Evolutionary conservation across 2,797 vertebrate species (phyloP).

Genomic region (Luscinia megarhynchos): DNA sequence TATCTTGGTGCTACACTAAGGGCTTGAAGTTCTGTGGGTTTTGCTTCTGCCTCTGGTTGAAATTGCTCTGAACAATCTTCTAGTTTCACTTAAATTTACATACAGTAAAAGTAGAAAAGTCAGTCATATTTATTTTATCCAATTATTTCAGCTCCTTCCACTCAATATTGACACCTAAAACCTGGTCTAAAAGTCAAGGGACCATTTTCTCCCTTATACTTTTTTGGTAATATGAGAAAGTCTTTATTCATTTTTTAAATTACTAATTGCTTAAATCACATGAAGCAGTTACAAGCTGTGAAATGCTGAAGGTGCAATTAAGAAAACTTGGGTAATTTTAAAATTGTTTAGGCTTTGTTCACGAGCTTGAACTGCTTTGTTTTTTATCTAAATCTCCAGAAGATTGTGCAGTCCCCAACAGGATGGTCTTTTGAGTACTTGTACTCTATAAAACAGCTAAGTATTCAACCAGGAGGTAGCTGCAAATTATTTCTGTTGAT

Average conservation of each 20-base stretch:
- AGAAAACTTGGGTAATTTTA: not conserved
- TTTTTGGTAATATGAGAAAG: not conserved
- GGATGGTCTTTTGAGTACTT: not conserved
- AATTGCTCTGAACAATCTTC: not conserved
- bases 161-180: not conserved
- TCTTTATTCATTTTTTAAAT: not conserved
- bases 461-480: not conserved
- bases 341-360: not conserved
- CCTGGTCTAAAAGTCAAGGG: not conserved
- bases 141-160: not conserved
- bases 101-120: not conserved
- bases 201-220: not conserved
- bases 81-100: not conserved
- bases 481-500: not conserved
- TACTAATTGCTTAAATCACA: not conserved
- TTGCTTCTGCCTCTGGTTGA: slow-evolving; percentile 25
- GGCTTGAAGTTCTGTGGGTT: slow-evolving; percentile 1
- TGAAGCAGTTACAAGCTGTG: not conserved
- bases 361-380: not conserved
- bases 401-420: not conserved
- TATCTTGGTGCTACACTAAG: slow-evolving; percentile 45
- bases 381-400: not conserved
- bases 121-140: not conserved
- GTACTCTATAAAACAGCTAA: not conserved
- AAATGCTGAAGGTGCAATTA: not conserved